Percentiles rank a stretch among this genome's conserved stretches.
Conservation (phyloP, 2,888 invertebrate genomes). For the Rhyacophila evoluta region DNA sequence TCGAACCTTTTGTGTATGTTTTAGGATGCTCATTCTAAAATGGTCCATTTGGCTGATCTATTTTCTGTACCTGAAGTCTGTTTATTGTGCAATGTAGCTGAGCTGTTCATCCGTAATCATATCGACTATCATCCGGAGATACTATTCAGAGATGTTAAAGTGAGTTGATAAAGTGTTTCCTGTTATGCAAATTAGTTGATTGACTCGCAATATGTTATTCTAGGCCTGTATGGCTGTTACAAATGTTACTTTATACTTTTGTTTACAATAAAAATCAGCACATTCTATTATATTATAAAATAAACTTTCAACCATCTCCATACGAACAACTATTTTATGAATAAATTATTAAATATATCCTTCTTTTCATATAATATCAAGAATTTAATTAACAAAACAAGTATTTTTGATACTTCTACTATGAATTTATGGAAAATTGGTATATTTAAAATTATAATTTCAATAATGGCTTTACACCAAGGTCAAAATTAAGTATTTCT, state of each 20-base stretch:
- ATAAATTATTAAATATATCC: too few species aligned
- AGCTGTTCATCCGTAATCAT: constrained; percentile 89
- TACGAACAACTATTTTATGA: too few species aligned
- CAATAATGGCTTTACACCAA: too few species aligned
- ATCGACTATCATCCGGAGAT: constrained; percentile 97
- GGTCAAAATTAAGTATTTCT: too few species aligned
- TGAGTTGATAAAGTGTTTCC: constrained; percentile 60
- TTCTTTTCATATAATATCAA: too few species aligned
- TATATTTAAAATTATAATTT: too few species aligned
- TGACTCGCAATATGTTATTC: not conserved
- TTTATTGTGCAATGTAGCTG: constrained; percentile 91
- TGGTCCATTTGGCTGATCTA: constrained; percentile 96
- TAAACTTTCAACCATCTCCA: too few species aligned
- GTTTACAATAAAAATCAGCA: not conserved
- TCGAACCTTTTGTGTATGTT: constrained; percentile 48
- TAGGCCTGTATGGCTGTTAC: not conserved
- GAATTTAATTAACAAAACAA: too few species aligned
- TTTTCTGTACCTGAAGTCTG: constrained; percentile 98
- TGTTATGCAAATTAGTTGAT: not conserved
- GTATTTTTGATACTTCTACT: too few species aligned
- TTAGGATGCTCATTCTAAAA: constrained; percentile 75
- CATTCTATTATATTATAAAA: not conserved
- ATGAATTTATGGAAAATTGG: too few species aligned
- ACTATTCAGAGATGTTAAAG: constrained; percentile 93
- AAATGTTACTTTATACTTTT: not conserved